Evolutionary conservation across 2,797 vertebrate species (phyloP).

Genomic region (Microctenopoma steveboyesi): DNA sequence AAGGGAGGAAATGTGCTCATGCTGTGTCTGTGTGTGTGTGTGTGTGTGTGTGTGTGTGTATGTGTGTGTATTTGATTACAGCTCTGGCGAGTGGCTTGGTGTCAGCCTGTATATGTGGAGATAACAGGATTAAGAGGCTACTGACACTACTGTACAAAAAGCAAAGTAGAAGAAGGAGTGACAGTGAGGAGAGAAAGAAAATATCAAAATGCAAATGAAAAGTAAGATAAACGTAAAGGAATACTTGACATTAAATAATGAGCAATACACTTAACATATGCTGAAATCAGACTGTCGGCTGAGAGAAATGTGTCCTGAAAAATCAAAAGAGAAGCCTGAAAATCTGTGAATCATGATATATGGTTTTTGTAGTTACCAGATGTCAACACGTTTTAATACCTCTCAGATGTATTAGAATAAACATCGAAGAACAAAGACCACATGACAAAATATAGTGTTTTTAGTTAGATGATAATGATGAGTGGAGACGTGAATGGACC

Average conservation of each 20-base stretch:
- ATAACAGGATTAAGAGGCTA: constrained; percentile 83
- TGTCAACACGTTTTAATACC: background rate
- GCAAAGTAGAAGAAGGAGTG: constrained; percentile 44
- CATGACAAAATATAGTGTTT: background rate
- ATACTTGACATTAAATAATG: constrained; percentile 4
- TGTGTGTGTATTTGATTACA: constrained; percentile 72
- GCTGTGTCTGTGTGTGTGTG: constrained; percentile 19
- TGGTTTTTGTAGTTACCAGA: background rate
- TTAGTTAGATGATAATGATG: too few relatives aligned
- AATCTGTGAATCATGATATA: background rate
- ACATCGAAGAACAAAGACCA: constrained; percentile 1
- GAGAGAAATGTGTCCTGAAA: background rate
- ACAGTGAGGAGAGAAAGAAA: constrained; percentile 12
- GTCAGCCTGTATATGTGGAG: constrained; percentile 79
- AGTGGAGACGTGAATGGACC: too few relatives aligned
- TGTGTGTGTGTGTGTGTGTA: constrained; percentile 30
- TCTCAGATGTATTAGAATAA: background rate
- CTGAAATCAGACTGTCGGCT: background rate
- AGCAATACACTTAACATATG: too few relatives aligned
- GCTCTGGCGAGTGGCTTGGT: constrained; percentile 68
- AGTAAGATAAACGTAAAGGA: constrained; percentile 55
- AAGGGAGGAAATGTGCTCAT: too few relatives aligned
- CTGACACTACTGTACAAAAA: constrained; percentile 77
- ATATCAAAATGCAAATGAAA: background rate
- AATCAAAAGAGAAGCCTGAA: background rate